Evolutionary conservation across 1,140 invertebrate species (phyloP).

Genomic region (Lordiphosa stackelbergi): DNA sequence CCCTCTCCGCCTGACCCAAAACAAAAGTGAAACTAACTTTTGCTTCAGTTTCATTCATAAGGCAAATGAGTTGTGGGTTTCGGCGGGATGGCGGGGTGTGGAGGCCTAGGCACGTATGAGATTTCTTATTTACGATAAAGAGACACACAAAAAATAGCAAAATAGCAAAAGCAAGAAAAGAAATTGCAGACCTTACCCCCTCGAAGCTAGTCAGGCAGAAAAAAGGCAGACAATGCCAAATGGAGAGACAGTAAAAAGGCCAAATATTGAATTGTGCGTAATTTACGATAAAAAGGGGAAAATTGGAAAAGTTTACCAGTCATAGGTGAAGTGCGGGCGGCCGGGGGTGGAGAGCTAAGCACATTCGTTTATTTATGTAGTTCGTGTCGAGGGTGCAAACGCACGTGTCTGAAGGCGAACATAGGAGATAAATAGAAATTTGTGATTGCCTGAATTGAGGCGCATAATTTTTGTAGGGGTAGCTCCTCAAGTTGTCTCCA

Average conservation of each 20-base stretch:
- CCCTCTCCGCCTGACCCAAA: constrained; percentile 11
- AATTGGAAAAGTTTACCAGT: constrained; percentile 73
- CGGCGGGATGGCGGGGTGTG: neutral
- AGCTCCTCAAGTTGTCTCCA: neutral
- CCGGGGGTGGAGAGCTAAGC: constrained; percentile 18
- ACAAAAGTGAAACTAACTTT: constrained; percentile 66
- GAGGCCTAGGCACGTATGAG: constrained; percentile 67
- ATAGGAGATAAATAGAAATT: constrained; percentile 59
- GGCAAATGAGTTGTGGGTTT: constrained; percentile 30
- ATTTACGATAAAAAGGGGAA: constrained; percentile 77
- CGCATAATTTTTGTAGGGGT: constrained; percentile 4
- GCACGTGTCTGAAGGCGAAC: constrained; percentile 45
- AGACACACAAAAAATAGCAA: constrained; percentile 68
- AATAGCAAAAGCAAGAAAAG: constrained; percentile 55
- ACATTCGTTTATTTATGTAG: constrained; percentile 66
- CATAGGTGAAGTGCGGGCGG: constrained; percentile 18
- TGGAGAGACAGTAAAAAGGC: constrained; percentile 61
- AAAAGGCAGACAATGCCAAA: constrained; percentile 59
- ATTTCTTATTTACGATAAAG: constrained; percentile 76
- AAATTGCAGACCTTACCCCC: constrained; percentile 26
- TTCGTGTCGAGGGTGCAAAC: constrained; percentile 47
- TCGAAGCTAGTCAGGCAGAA: constrained; percentile 63
- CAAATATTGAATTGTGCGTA: constrained; percentile 76
- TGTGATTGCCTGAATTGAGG: constrained; percentile 65
- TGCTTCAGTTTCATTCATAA: constrained; percentile 60